These are phyloP conservation scores for Varanus komodoensis DNA, from an alignment of 2,113 vertebrate genomes.

Conservation along the genomic window DNA sequence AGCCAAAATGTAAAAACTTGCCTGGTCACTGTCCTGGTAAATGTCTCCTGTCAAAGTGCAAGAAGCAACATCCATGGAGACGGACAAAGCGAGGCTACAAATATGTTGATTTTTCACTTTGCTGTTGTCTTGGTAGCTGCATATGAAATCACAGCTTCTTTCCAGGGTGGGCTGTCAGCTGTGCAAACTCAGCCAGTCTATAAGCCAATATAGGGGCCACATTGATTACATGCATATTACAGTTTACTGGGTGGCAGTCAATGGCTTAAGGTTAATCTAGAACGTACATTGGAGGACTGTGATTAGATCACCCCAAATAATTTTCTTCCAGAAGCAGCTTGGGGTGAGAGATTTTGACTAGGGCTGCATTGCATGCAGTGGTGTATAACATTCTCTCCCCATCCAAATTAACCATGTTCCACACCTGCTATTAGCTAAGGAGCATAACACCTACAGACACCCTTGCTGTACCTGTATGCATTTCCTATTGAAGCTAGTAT, in stretches of 20 bases:
- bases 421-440: not conserved
- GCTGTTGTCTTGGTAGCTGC: too few relatives aligned
- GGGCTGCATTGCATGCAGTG: too few relatives aligned
- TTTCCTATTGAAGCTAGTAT: not conserved
- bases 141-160: too few relatives aligned
- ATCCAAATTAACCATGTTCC: not conserved
- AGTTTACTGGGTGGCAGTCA: too few relatives aligned
- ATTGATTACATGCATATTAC: not conserved
- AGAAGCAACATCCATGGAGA: too few relatives aligned
- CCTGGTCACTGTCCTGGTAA: too few relatives aligned
- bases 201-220: not conserved
- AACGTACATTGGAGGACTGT: not conserved
- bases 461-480: not conserved
- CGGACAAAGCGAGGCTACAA: too few relatives aligned
- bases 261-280: not conserved
- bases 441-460: not conserved
- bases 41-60: too few relatives aligned
- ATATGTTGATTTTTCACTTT: too few relatives aligned
- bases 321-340: not conserved
- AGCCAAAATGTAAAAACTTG: too few relatives aligned
- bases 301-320: not conserved
- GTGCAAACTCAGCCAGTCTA: not conserved
- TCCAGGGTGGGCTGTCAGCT: too few relatives aligned
- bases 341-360: not conserved
- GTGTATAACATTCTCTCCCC: not conserved